A percentile compares a stretch with the other conserved stretches of the same genome.
phyloP scores from a whole-genome alignment of 1,140 invertebrate genomes.

The Lepidotrigona ventralis region DNA sequence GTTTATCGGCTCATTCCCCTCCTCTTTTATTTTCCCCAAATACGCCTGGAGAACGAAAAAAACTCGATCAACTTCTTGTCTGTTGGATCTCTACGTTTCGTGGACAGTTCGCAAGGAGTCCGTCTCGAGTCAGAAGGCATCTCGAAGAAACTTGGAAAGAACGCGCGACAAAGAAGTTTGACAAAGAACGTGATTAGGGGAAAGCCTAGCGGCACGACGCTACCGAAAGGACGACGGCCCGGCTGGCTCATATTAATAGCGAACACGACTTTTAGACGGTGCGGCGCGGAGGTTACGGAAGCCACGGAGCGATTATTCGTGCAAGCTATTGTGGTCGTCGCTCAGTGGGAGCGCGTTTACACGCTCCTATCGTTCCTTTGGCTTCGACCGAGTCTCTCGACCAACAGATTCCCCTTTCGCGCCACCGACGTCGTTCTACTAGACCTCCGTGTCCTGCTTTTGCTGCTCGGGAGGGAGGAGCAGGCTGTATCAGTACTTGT shows the following conservation, averaged over 20 bases:
- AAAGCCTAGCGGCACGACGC: conserved; percentile 35
- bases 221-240: conserved; percentile 43
- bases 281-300: conserved; percentile 59
- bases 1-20: conserved; percentile 41
- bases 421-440: conserved; percentile 47
- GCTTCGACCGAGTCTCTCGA: conserved; percentile 40
- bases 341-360: conserved; percentile 63
- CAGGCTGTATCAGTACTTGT: conserved; percentile 22
- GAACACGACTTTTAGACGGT: conserved; percentile 52
- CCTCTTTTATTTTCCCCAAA: background rate
- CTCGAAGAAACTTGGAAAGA: background rate
- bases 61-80: background rate
- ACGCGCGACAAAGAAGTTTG: conserved; percentile 23
- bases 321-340: conserved; percentile 59
- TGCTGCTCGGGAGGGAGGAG: background rate
- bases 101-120: background rate
- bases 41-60: background rate
- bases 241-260: conserved; percentile 59
- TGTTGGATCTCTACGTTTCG: background rate
- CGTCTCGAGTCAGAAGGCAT: background rate
- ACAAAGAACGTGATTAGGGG: conserved; percentile 28
- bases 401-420: conserved; percentile 39
- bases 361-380: conserved; percentile 36
- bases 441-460: conserved; percentile 30
- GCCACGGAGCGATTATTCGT: conserved; percentile 56